A percentile compares a stretch with the other conserved stretches of the same genome.
Conservation (phyloP, 2,797 vertebrate genomes). For the Eulemur coronatus region DNA sequence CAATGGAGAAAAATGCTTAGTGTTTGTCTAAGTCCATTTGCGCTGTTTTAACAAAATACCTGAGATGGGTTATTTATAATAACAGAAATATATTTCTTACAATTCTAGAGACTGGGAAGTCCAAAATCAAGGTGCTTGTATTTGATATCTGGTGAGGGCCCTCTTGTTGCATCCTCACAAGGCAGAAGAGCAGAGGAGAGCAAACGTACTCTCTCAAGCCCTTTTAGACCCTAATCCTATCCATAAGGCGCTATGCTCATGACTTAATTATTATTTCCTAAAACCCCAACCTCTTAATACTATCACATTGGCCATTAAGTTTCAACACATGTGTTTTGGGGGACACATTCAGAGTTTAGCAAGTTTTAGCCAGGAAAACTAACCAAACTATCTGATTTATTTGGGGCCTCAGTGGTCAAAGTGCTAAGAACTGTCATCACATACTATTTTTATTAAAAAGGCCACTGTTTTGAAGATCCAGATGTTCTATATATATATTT, state of each 20-base stretch:
- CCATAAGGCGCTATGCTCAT: too few species aligned
- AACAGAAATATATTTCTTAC: not conserved
- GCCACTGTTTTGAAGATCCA: not conserved
- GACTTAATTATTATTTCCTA: not conserved
- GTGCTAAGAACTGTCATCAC: not conserved
- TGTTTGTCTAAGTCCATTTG: not conserved
- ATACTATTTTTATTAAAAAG: not conserved
- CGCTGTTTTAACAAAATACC: not conserved
- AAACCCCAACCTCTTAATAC: not conserved
- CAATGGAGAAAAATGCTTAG: not conserved
- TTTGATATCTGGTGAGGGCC: not conserved
- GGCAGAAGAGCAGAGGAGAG: not conserved
- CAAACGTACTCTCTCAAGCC: not conserved
- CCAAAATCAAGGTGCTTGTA: not conserved
- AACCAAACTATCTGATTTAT: not conserved
- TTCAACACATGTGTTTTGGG: not conserved
- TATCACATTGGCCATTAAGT: not conserved
- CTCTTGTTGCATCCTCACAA: not conserved
- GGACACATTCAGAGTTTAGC: not conserved
- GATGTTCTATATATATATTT: not conserved
- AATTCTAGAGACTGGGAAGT: not conserved
- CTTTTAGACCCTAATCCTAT: not conserved
- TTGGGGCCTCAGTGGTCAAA: not conserved
- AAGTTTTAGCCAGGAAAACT: not conserved
- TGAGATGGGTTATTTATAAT: not conserved